phyloP scores from a whole-genome alignment of 2,113 vertebrate genomes.

The Rhynchopsitta pachyrhyncha region DNA sequence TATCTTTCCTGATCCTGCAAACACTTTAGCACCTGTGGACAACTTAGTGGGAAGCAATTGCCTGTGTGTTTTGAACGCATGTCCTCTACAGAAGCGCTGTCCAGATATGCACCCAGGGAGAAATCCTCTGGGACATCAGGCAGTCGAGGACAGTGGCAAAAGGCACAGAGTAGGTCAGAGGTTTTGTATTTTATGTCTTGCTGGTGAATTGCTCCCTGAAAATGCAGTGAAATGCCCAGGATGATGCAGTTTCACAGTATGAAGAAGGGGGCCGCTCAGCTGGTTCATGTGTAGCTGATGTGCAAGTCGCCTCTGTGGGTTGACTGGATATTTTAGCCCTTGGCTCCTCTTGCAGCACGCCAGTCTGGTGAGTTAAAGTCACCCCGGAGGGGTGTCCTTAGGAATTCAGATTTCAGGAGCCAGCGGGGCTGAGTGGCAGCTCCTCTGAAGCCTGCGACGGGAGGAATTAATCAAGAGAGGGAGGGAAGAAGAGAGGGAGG shows the following conservation, averaged over 20 bases:
- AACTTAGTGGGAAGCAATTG: not conserved
- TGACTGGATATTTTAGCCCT: not conserved
- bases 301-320: not conserved
- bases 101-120: rapidly evolving
- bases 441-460: not conserved
- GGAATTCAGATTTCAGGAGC: constrained; percentile 2
- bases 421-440: constrained; percentile 33
- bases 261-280: not conserved
- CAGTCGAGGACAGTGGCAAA: not conserved
- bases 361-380: not conserved
- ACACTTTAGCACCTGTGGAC: not conserved
- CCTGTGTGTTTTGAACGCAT: rapidly evolving
- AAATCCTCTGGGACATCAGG: rapidly evolving
- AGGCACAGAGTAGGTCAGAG: not conserved
- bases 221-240: not conserved
- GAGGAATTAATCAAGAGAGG: constrained; percentile 40
- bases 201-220: not conserved
- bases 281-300: rapidly evolving
- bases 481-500: not conserved
- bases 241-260: rapidly evolving
- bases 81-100: not conserved
- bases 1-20: not conserved
- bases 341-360: not conserved
- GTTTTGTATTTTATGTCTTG: not conserved
- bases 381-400: not conserved